Evolutionary conservation across 1,140 invertebrate genomes (phyloP), one percentile per base, ranked within the genome.

Genomic region (Bicyclus anynana): DNA sequence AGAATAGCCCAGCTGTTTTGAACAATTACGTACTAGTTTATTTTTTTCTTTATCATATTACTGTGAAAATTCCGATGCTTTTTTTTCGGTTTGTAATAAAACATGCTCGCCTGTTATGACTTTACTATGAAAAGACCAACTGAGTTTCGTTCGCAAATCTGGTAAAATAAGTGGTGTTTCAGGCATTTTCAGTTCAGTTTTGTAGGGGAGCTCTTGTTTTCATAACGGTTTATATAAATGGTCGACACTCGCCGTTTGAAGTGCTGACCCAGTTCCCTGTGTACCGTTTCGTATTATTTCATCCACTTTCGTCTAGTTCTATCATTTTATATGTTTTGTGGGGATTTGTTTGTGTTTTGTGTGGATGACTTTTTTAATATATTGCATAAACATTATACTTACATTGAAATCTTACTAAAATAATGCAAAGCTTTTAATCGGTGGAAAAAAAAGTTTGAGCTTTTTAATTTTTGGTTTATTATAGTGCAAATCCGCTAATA

Each of bases 211-310:
- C 16, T 44, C 40, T 44, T 17, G 40, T 44, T 44, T 44, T 44
- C 40, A 44, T 44, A 44, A 44, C n/a, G 40, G 40, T 12, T 44
- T 44, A 20, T 44, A 20, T 20, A 44, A 44, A 44, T 44, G 40
- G 40, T 44, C 40, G 40, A 17, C 40, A 44, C 14, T 33, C 29
- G 10, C 12, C 12, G 29, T 7, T 9, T 20, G 40, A 44, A 44
- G 17, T 44, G 40, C 1, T 16, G 40, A 44, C 40, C 40, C 4
- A 44, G 40, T 10, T 44, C 16, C 17, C 16, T 44, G 16, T 20
- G 40, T 20, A 44, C 40, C 40, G 20, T 44, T 44, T 18, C 40
- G 20, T 44, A 44, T 44, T 44, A 20, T 20, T 20, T 10, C 18
- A 12, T 13, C 37, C 6, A 7, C n/a, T n/a, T n/a, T n/a, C 37